Evolutionary conservation across 1,140 invertebrate species (phyloP).

Genomic region (Brachionus paranguensis): DNA sequence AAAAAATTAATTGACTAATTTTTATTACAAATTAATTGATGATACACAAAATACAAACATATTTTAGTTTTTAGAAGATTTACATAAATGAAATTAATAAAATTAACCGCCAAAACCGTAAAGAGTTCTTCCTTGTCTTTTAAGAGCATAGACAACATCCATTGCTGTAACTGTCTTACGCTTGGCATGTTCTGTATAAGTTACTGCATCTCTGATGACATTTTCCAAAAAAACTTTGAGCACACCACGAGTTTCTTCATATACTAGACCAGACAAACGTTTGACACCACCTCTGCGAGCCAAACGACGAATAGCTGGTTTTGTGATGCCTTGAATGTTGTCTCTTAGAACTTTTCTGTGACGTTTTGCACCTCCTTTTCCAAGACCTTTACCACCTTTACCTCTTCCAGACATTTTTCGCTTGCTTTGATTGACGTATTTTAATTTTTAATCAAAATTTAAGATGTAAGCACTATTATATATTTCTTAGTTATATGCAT

Average conservation of each 20-base stretch:
- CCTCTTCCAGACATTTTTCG: conserved; percentile 47
- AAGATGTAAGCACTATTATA: not conserved
- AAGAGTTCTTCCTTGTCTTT: conserved; percentile 69
- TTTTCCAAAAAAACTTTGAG: conserved; percentile 74
- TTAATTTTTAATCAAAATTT: not conserved
- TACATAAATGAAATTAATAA: not conserved
- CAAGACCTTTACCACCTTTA: conserved; percentile 50
- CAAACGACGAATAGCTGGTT: conserved; percentile 63
- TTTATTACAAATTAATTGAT: not conserved
- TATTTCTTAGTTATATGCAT: not conserved
- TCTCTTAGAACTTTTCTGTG: conserved; percentile 60
- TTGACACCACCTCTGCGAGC: conserved; percentile 71
- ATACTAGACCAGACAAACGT: conserved; percentile 67
- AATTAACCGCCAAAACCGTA: conserved; percentile 57
- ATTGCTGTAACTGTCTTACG: conserved; percentile 76
- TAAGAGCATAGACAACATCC: conserved; percentile 78
- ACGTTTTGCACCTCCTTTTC: conserved; percentile 51
- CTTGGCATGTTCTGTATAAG: conserved; percentile 73
- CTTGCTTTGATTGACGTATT: not conserved
- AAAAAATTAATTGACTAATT: not conserved
- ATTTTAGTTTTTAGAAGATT: not conserved
- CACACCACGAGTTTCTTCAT: conserved; percentile 66
- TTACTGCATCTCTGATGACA: conserved; percentile 73
- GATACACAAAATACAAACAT: not conserved
- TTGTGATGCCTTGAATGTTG: conserved; percentile 70